These are phyloP conservation scores for Microctenopoma lineatum DNA, from an alignment of 2,797 vertebrate species.

Conservation along the genomic window DNA sequence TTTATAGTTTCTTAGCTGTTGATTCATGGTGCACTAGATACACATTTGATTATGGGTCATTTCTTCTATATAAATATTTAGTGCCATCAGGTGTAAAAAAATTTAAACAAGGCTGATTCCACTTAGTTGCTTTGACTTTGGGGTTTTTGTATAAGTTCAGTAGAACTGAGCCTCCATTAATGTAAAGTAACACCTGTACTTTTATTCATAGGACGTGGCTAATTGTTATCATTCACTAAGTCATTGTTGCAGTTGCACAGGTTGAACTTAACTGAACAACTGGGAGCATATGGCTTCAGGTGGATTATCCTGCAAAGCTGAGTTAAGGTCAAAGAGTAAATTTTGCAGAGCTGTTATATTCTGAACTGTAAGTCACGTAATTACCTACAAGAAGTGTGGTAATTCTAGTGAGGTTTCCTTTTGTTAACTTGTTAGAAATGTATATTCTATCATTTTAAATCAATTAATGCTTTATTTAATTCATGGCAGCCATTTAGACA, in stretches of 20 bases:
- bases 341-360: not conserved
- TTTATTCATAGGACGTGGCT: not conserved
- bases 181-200: not conserved
- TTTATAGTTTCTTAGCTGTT: not conserved
- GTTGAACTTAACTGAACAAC: too few species aligned
- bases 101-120: not conserved
- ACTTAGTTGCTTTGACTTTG: not conserved
- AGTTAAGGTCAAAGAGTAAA: not conserved
- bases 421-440: not conserved
- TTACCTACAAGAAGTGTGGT: too few species aligned
- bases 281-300: not conserved
- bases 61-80: not conserved
- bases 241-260: too few species aligned
- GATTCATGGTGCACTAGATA: not conserved
- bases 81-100: not conserved
- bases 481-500: not conserved
- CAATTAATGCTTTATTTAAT: conserved; percentile 17
- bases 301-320: too few species aligned
- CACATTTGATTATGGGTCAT: not conserved
- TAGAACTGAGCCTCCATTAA: not conserved
- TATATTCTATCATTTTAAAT: not conserved
- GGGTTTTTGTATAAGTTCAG: not conserved
- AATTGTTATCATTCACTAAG: too few species aligned
- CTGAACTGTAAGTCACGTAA: not conserved
- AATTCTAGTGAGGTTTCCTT: not conserved